Conservation (phyloP, 2,888 invertebrate species). For the Micropterix aruncella region DNA sequence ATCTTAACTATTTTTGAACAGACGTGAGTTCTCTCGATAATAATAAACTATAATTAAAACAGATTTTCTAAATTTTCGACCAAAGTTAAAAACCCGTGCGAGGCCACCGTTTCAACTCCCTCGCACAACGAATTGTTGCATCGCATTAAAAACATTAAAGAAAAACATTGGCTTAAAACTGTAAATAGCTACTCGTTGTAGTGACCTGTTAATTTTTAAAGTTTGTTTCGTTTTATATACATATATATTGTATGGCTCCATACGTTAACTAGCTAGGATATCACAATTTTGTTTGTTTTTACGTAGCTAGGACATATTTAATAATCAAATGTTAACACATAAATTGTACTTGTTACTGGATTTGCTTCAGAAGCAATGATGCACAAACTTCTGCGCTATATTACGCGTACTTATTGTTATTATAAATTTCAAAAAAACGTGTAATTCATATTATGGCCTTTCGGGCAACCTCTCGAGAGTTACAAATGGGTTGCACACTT, state of each 20-base stretch:
- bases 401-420: neutral
- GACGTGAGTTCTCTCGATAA: too few relatives aligned
- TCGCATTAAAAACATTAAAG: constrained; percentile 3
- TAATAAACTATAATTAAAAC: too few relatives aligned
- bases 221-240: neutral
- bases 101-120: too few relatives aligned
- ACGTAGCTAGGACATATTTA: neutral
- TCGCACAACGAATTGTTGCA: too few relatives aligned
- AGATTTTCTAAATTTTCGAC: too few relatives aligned
- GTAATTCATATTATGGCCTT: too few relatives aligned
- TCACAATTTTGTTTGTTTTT: neutral
- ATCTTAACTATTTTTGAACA: too few relatives aligned
- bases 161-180: constrained; percentile 5
- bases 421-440: too few relatives aligned
- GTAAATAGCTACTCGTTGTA: constrained; percentile 8
- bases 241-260: neutral
- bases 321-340: neutral
- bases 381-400: neutral
- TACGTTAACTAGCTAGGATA: neutral
- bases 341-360: neutral
- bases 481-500: too few relatives aligned
- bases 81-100: too few relatives aligned
- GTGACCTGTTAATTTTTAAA: constrained; percentile 4
- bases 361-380: neutral
- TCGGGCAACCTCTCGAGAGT: too few relatives aligned